Base-by-base conservation (phyloP, 2,113 vertebrate genomes). In the Onychorhynchus coronatus region DNA sequence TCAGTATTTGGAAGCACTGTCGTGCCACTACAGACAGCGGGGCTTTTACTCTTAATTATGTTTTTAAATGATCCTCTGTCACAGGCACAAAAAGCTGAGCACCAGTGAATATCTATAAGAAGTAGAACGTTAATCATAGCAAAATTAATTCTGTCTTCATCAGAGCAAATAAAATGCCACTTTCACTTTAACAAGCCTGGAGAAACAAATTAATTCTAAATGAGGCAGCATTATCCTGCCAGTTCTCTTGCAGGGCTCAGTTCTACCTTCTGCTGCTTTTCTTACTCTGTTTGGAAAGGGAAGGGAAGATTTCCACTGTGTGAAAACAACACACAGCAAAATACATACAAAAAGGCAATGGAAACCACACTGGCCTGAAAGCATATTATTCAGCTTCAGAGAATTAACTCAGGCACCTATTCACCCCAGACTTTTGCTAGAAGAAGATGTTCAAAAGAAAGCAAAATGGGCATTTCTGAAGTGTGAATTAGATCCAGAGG, bases 161-260 rank as follows among this genome's bases (percentile, higher is more conserved):
- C 91, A 95, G 76, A 91, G 89, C 91, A 94, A 96, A 92, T 85
- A 95, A 95, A 95, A 95, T 79, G 73, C 56, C 77, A 89, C 80
- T 94, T 95, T 68, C 68, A 61, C 66, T 96, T 93, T 91, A 95
- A 92, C 73, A 91, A 95, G 89, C 19, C 70, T 81, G 81, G 35
- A 87, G 53, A 94, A 96, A 94, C 83, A 87, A 97, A 91, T 95
- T 96, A 95, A 89, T 94, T 96, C 77, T 89, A 95, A 95, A 78
- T 74, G 84, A 92, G 66, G 81, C 37, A 95, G 31, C 66, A 72
- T 65, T 4, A 0, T 78, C 65, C 80, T 94, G 65, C 73, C 73
- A 78, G 66, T 52, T 91, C 35, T 82, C 20, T 96, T 4, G 2
- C 37, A 87, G 24, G 42, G 61, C 47, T 87, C 52, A 21, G 39